Evolutionary conservation across 2,888 invertebrate species (phyloP).

Genomic region (Hoplodrina blanda): DNA sequence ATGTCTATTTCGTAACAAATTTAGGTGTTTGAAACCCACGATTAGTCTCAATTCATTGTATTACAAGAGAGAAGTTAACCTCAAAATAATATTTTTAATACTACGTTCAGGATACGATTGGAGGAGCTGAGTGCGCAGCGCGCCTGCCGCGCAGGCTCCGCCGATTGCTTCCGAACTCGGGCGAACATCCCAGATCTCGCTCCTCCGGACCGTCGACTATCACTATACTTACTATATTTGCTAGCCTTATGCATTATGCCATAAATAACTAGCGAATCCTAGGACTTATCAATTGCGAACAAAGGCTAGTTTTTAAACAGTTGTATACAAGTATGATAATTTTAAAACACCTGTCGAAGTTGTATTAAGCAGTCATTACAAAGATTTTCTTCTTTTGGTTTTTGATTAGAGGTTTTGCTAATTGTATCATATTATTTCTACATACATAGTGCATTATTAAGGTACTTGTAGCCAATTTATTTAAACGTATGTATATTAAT

Average conservation of each 20-base stretch:
- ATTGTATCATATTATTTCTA: not conserved
- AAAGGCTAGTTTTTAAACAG: slow-evolving; percentile 1
- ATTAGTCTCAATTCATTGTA: slow-evolving; percentile 77
- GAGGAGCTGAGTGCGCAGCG: slow-evolving; percentile 79
- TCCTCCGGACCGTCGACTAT: slow-evolving; percentile 55
- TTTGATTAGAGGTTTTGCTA: not conserved
- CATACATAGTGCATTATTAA: not conserved
- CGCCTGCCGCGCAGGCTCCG: slow-evolving; percentile 77
- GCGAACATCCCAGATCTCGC: slow-evolving; percentile 69
- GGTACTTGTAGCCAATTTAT: not conserved
- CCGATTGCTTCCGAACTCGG: slow-evolving; percentile 76
- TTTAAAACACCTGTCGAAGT: no score
- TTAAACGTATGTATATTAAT: not conserved
- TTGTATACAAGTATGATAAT: not conserved
- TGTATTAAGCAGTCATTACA: not conserved
- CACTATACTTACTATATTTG: slow-evolving; percentile 66
- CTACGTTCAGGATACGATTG: slow-evolving; percentile 86
- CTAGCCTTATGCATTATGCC: slow-evolving; percentile 52
- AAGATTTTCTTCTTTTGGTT: not conserved
- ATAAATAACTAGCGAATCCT: slow-evolving; percentile 36
- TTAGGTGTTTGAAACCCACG: slow-evolving; percentile 71
- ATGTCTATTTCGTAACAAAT: slow-evolving; percentile 74
- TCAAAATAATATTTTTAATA: slow-evolving; percentile 89
- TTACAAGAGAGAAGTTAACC: slow-evolving; percentile 84
- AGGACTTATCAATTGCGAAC: slow-evolving; percentile 35